Percentiles rank a stretch among this genome's conserved stretches.
Evolutionary conservation across 2,888 invertebrate genomes (phyloP).

Genomic region (Norana najaformis): DNA sequence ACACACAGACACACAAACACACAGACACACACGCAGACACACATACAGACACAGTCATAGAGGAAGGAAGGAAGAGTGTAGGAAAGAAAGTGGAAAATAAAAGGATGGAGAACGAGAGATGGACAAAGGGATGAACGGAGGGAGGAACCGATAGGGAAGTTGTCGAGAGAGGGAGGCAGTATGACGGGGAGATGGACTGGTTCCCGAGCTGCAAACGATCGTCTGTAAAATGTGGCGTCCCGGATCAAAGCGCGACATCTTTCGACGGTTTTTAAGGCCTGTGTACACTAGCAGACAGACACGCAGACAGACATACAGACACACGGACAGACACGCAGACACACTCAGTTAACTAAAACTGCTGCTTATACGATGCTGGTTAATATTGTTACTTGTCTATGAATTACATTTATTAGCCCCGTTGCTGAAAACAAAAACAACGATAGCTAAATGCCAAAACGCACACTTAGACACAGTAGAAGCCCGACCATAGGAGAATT

Average conservation of each 20-base stretch:
- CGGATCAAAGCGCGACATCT: too few relatives aligned
- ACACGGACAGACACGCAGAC: too few relatives aligned
- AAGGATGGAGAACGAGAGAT: not conserved
- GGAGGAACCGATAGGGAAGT: too few relatives aligned
- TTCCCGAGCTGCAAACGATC: not conserved
- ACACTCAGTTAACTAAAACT: not conserved
- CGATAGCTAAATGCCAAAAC: too few relatives aligned
- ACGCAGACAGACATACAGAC: too few relatives aligned
- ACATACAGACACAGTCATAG: not conserved
- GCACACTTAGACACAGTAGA: too few relatives aligned
- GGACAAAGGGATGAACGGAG: not conserved
- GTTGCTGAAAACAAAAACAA: too few relatives aligned
- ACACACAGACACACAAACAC: not conserved
- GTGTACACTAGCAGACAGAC: not conserved
- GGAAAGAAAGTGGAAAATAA: not conserved
- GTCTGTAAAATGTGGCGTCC: not conserved
- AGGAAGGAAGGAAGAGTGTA: not conserved
- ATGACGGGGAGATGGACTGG: not conserved
- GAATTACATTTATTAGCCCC: too few relatives aligned
- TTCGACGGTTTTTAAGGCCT: not conserved
- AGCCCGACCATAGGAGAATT: too few relatives aligned
- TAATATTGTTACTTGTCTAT: too few relatives aligned
- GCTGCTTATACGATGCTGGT: not conserved
- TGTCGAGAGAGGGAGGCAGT: not conserved
- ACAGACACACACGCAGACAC: not conserved